phyloP scores from a whole-genome alignment of 2,113 vertebrate species.

The Macquaria ambigua region DNA sequence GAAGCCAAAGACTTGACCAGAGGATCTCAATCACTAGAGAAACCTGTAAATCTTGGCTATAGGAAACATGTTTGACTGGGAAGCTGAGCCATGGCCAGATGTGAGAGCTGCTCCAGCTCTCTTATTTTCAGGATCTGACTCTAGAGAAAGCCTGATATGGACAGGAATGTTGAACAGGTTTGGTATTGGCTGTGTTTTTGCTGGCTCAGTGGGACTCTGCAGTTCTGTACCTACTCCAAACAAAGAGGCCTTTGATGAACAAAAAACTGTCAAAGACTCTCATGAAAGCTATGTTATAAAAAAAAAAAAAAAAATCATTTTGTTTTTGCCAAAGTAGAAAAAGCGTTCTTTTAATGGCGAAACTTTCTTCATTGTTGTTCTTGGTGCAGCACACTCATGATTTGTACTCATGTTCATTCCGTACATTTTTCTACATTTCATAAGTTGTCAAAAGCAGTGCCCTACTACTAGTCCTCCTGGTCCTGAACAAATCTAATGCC shows the following conservation, averaged over 20 bases:
- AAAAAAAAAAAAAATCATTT: slow-evolving; percentile 42
- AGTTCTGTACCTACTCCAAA: slow-evolving; percentile 76
- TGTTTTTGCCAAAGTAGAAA: slow-evolving; percentile 78
- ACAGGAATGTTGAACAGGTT: slow-evolving; percentile 53
- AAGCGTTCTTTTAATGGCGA: slow-evolving; percentile 64
- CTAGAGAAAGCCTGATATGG: slow-evolving; percentile 54
- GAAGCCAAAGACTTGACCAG: slow-evolving; percentile 81
- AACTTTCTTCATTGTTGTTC: slow-evolving; percentile 65
- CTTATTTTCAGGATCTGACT: slow-evolving; percentile 35
- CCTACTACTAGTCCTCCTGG: slow-evolving; percentile 47
- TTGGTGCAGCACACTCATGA: slow-evolving; percentile 70
- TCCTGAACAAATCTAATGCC: slow-evolving; percentile 79
- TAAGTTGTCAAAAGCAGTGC: slow-evolving; percentile 55
- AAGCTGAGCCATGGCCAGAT: slow-evolving; percentile 65
- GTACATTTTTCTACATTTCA: slow-evolving; percentile 77
- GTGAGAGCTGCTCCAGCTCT: slow-evolving; percentile 57
- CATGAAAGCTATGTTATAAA: slow-evolving; percentile 56
- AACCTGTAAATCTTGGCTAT: slow-evolving; percentile 64
- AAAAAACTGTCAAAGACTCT: slow-evolving; percentile 77
- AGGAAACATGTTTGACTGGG: slow-evolving; percentile 45
- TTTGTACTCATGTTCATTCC: slow-evolving; percentile 71
- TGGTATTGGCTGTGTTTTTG: slow-evolving; percentile 57
- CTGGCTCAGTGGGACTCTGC: slow-evolving; percentile 64
- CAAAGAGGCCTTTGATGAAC: slow-evolving; percentile 86
- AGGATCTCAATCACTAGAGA: slow-evolving; percentile 67